Evolutionary conservation across 2,113 vertebrate species (phyloP).

Genomic region (Archilochus colubris): DNA sequence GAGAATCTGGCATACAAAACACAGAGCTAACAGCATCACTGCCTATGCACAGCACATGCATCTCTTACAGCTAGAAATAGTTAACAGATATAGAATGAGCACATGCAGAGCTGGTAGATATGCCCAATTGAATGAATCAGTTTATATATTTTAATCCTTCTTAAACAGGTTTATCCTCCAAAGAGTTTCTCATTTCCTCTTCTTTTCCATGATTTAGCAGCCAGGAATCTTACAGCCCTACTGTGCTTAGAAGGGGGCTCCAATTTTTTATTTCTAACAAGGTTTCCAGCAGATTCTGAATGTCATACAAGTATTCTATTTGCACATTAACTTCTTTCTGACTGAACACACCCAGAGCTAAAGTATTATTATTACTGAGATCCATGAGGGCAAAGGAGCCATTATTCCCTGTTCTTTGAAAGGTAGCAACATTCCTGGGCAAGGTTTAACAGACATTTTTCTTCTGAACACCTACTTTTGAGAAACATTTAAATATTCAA

Average conservation of each 20-base stretch:
- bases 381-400: neutral
- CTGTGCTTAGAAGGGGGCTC: conserved; percentile 69
- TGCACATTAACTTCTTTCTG: conserved; percentile 65
- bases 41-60: neutral
- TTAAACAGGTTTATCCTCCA: conserved; percentile 75
- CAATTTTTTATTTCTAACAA: conserved; percentile 73
- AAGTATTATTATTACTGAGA: conserved; percentile 38
- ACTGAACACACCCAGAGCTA: conserved; percentile 38
- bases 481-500: neutral
- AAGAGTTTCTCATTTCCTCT: conserved; percentile 70
- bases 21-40: conserved; percentile 3
- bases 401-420: neutral
- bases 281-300: conserved; percentile 74
- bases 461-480: neutral
- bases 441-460: neutral
- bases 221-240: conserved; percentile 59
- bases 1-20: neutral
- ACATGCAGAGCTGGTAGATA: conserved; percentile 68
- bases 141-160: conserved; percentile 77
- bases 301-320: conserved; percentile 69
- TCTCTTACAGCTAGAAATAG: conserved; percentile 42
- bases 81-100: conserved; percentile 61
- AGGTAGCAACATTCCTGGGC: neutral
- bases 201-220: conserved; percentile 71
- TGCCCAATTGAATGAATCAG: conserved; percentile 66